Conservation (phyloP, 2,113 vertebrate genomes). For the Budorcas taxicolor region DNA sequence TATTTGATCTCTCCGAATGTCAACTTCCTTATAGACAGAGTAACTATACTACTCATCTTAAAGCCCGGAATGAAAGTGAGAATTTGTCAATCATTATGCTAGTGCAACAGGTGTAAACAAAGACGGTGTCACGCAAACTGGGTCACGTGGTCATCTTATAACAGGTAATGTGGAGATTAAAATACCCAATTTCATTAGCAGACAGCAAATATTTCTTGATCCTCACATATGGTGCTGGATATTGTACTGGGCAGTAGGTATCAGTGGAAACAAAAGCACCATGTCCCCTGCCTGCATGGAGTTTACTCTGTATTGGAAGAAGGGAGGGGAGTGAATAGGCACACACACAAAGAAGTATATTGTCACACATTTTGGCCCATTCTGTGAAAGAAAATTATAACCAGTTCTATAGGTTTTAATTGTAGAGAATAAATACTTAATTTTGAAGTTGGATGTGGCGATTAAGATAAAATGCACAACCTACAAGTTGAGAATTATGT, state of each 20-base stretch:
- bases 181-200: neutral
- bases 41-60: neutral
- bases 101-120: neutral
- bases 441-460: neutral
- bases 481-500: neutral
- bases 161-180: neutral
- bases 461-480: neutral
- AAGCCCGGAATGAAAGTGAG: neutral
- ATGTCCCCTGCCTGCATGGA: neutral
- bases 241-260: neutral
- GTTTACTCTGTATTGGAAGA: neutral
- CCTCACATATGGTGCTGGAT: neutral
- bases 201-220: neutral
- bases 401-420: neutral
- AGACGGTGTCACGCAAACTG: neutral
- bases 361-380: neutral
- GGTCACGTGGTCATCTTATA: neutral
- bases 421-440: neutral
- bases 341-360: neutral
- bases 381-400: neutral
- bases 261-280: neutral
- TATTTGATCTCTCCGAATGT: neutral
- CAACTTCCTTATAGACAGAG: neutral
- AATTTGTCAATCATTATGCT: neutral
- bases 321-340: neutral